These are phyloP conservation scores for Epizoanthus fatuus DNA, from an alignment of 92 coral and sea anemone species.

Conservation along the genomic window DNA sequence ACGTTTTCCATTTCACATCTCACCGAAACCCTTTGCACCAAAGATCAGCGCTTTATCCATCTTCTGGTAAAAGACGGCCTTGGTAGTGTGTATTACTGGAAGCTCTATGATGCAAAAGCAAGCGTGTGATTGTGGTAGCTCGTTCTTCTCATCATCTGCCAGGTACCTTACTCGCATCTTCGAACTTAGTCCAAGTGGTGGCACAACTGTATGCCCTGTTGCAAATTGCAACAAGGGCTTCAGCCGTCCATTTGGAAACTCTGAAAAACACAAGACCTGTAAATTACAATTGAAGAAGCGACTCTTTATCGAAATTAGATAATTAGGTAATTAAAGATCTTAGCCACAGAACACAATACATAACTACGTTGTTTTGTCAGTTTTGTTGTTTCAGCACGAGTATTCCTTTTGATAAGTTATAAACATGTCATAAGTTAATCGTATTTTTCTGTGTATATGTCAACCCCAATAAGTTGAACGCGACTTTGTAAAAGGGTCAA, in stretches of 20 bases:
- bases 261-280: background rate
- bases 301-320: no score
- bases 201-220: background rate
- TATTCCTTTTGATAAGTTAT: no score
- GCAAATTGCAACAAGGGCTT: slow-evolving; percentile 9
- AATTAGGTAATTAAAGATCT: no score
- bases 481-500: no score
- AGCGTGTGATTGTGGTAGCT: background rate
- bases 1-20: background rate
- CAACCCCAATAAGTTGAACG: no score
- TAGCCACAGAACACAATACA: no score
- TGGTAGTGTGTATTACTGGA: slow-evolving; percentile 18
- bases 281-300: no score
- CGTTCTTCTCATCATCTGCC: background rate
- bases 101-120: slow-evolving; percentile 14
- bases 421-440: no score
- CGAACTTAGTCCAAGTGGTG: slow-evolving; percentile 3
- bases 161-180: background rate
- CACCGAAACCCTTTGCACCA: slow-evolving; percentile 18
- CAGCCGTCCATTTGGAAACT: slow-evolving; percentile 15
- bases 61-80: background rate
- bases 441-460: no score
- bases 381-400: no score
- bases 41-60: slow-evolving; percentile 13
- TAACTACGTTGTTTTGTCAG: no score